Base-by-base conservation (phyloP, 2,888 invertebrate genomes). In the Drosophila buzzatii region DNA sequence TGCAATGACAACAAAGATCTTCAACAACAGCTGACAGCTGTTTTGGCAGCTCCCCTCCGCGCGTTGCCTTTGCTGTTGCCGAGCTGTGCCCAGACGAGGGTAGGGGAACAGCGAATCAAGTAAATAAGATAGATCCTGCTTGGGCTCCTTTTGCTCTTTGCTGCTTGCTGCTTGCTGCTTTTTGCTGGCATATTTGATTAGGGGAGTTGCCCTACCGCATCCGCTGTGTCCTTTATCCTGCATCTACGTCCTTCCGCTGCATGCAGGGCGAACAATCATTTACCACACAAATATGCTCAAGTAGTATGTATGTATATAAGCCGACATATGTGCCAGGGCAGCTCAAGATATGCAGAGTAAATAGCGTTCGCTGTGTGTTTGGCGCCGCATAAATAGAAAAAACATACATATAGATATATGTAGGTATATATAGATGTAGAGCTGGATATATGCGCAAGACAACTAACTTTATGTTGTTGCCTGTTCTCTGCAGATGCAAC, bases 21-120 rank as follows among this genome's bases (percentile, higher is more conserved):
- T 59, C 79, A 33, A 71, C 67, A 86, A 81, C 87, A 87, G 89
- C 87, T 87, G 87, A 67, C 87, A 87, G 87, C 87, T 87, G 87
- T 90, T 59, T 37, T 86, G 57, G 65, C 61, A 89, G 76, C 37
- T 27, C 35, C 57, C 23, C 79, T 87, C 85, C 60, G 73, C 64
- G 67, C 56, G 16, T 23, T 9, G 2, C 59, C 14, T 27, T 27
- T 51, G 62, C 67, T 39, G 2, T 16, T 6, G 37, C 37, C 33
- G 33, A 8, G 8, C 79, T 73, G 67, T 70, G 80, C 59, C 80
- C 37, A 85, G 53, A 39, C 51, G 64, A 31, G 37, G 10, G n/a
- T 51, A 45, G 45, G 23, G 23, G 23, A 37, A 16, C 9, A 44
- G 14, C 37, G 53, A 23, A 47, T 47, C 62, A 47, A 58, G 35